Conservation (phyloP, 2,888 invertebrate genomes). For the Myopa testacea region DNA sequence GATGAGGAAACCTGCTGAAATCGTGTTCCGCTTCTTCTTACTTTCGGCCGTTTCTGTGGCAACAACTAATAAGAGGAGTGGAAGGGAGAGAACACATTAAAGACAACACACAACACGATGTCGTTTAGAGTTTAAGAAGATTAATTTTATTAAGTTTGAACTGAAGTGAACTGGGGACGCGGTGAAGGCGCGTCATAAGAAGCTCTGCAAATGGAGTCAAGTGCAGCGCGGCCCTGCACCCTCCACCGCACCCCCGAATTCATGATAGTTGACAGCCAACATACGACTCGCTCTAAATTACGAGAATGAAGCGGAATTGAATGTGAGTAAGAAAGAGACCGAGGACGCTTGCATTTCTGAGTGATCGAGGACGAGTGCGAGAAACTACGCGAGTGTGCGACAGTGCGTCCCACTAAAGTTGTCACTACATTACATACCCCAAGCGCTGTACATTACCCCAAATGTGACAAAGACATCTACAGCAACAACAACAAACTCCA, state of each 20-base stretch:
- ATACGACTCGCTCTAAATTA: background rate
- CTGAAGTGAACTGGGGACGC: background rate
- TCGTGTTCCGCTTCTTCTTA: too few relatives aligned
- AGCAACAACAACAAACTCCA: slow-evolving; percentile 2
- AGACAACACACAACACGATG: background rate
- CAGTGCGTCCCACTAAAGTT: background rate
- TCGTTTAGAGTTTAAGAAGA: background rate
- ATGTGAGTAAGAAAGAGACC: background rate
- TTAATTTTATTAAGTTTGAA: slow-evolving; percentile 1
- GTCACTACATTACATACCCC: too few relatives aligned
- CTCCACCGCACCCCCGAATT: background rate
- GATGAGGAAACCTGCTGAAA: too few relatives aligned
- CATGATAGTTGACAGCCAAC: background rate
- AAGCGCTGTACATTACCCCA: background rate
- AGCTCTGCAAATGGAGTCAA: background rate
- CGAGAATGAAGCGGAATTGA: background rate
- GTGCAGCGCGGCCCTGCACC: background rate
- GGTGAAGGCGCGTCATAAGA: background rate
- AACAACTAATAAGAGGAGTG: background rate
- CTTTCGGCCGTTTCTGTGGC: too few relatives aligned
- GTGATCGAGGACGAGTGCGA: background rate
- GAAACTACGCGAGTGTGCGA: background rate
- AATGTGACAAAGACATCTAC: background rate
- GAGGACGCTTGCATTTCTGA: background rate
- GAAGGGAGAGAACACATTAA: background rate